A percentile compares a stretch with the other conserved stretches of the same genome.
These are phyloP conservation scores for Panthera uncia DNA, from an alignment of 2,113 vertebrate genomes.

Conservation along the genomic window DNA sequence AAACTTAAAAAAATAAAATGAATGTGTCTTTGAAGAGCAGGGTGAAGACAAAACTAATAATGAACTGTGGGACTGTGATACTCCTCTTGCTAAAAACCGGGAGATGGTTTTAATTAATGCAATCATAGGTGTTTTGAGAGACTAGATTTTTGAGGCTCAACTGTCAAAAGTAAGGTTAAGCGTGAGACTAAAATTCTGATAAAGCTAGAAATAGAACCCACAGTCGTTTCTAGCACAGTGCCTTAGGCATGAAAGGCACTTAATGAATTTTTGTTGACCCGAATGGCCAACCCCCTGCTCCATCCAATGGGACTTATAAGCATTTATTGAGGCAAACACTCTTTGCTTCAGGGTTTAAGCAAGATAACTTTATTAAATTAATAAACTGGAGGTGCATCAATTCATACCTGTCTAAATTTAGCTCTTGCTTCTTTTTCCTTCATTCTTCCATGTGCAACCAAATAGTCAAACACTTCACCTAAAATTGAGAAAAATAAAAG, in stretches of 20 bases:
- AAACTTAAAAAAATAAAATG: no score
- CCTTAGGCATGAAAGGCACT: background rate
- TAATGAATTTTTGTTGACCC: background rate
- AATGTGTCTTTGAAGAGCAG: background rate
- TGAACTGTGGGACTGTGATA: background rate
- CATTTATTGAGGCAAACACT: background rate
- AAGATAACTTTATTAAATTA: background rate
- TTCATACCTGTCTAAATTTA: slow-evolving; percentile 99
- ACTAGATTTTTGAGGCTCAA: background rate
- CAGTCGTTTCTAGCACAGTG: background rate
- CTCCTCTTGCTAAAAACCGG: background rate
- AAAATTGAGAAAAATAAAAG: slow-evolving; percentile 79
- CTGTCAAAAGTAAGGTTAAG: background rate
- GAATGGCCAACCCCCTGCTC: background rate
- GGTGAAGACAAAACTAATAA: background rate
- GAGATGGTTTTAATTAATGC: background rate
- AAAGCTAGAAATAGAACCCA: background rate
- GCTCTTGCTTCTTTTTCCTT: slow-evolving; percentile 99
- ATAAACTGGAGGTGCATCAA: background rate
- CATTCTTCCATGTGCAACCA: slow-evolving; percentile 99
- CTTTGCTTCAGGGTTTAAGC: background rate
- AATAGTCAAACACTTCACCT: slow-evolving; percentile 99
- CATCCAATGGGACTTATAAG: background rate
- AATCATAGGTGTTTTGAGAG: background rate
- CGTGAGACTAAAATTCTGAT: background rate